Conservation (phyloP, 2,797 vertebrate genomes). For the Podarcis siculus region DNA sequence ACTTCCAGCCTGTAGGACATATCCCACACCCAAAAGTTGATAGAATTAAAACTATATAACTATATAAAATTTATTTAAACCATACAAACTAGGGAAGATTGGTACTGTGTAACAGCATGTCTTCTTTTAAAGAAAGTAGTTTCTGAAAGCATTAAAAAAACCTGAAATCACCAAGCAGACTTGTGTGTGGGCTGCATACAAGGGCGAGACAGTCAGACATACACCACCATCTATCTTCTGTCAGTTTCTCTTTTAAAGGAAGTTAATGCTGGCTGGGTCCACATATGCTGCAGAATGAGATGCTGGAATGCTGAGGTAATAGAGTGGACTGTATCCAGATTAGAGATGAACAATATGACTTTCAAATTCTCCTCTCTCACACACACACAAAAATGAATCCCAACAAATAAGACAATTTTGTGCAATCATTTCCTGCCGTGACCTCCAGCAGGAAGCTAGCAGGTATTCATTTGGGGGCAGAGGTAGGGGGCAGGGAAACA, state of each 20-base stretch:
- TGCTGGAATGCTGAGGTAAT: not conserved
- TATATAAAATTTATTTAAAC: too few species aligned
- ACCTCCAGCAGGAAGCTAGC: not conserved
- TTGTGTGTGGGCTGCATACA: rapidly evolving
- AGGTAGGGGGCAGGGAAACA: not conserved
- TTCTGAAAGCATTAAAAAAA: not conserved
- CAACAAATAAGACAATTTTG: not conserved
- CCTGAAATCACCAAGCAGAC: not conserved
- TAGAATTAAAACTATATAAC: too few species aligned
- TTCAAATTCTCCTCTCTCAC: not conserved
- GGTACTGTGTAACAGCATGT: not conserved
- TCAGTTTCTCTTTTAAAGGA: not conserved
- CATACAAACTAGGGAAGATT: not conserved
- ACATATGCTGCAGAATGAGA: not conserved
- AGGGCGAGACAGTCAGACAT: not conserved
- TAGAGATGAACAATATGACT: too few species aligned
- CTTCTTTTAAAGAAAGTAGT: not conserved
- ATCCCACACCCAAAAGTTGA: too few species aligned
- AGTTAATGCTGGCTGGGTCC: not conserved
- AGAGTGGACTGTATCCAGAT: not conserved
- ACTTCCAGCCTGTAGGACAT: too few species aligned
- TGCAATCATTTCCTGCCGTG: too few species aligned
- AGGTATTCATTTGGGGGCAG: not conserved
- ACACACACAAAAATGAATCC: not conserved
- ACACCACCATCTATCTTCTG: not conserved